Base-by-base conservation (phyloP, 1,140 invertebrate species). In the Procambarus virginalis region DNA sequence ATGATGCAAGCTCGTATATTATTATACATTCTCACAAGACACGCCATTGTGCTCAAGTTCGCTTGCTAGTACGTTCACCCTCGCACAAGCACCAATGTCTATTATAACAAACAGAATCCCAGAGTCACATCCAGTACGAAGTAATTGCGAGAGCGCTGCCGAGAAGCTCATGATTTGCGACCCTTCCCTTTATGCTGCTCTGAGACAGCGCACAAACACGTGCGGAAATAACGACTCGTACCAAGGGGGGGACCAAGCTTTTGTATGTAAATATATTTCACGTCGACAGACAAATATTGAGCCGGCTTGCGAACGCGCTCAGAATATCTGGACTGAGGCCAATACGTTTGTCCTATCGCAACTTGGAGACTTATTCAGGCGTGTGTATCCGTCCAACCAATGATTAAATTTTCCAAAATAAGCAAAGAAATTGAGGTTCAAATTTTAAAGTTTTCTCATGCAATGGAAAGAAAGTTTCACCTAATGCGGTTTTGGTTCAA, bases 371-470 rank as follows among this genome's bases (percentile, higher is more conserved):
- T 73, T 73, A 73, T 73, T 73, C 68, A 73, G 68, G 68, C 68
- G 68, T 73, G 22, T 20, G 68, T 34, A 73, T 22, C 68, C 68
- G 68, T 2, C n/a, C 68, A 73, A 73, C 68, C 68, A 73, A 73
- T 73, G 68, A 73, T 73, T n/a, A 73, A 73, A 73, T 73, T 73
- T 73, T 22, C 68, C 68, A 73, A 73, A 73, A n/a, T n/a, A 73
- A n/a, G n/a, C 22, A 73, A 73, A 73, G n/a, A n/a, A 73, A 73
- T 73, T 73, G 68, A 73, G 68, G 34, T 73, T 73, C 68, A 34
- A 73, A 73, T 73, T 22, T 73, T 73, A 73, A 73, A 73, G n/a
- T 73, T 73, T 73, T 73, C 68, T 8, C 68, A 22, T 22, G n/a
- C 22, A 2, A 34, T 22, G 22, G 68, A 73, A 73, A 73, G 10